Percentiles rank a stretch among this genome's conserved stretches.
Conservation (phyloP, 2,113 vertebrate genomes). For the Propithecus coquereli region DNA sequence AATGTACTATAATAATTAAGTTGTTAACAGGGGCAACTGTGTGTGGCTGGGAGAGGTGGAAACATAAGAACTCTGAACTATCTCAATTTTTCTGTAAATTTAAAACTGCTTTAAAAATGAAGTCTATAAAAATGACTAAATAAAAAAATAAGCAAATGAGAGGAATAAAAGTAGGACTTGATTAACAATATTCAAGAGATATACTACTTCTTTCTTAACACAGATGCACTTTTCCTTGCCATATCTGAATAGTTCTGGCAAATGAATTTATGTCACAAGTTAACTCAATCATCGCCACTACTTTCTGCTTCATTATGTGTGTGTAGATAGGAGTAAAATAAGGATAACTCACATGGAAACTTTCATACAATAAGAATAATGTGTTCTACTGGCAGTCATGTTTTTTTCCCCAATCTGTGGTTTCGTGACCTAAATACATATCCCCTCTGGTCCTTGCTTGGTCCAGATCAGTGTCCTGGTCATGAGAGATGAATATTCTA, state of each 20-base stretch:
- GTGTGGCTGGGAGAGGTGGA: rapidly evolving
- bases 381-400: background rate
- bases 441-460: background rate
- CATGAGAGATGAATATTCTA: background rate
- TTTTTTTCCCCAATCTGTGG: background rate
- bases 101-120: background rate
- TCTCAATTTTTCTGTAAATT: background rate
- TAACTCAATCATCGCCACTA: background rate
- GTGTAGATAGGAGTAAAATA: background rate
- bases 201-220: background rate
- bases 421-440: background rate
- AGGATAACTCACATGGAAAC: background rate
- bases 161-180: background rate
- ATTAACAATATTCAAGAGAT: background rate
- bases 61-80: background rate
- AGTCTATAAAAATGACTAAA: background rate
- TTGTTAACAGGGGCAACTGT: background rate
- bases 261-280: background rate
- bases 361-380: background rate
- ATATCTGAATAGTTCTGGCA: background rate
- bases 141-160: background rate
- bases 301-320: background rate
- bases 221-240: background rate
- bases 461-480: background rate
- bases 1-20: background rate